Evolutionary conservation across 1,140 invertebrate species (phyloP).

Genomic region (Macrobrachium nipponense): DNA sequence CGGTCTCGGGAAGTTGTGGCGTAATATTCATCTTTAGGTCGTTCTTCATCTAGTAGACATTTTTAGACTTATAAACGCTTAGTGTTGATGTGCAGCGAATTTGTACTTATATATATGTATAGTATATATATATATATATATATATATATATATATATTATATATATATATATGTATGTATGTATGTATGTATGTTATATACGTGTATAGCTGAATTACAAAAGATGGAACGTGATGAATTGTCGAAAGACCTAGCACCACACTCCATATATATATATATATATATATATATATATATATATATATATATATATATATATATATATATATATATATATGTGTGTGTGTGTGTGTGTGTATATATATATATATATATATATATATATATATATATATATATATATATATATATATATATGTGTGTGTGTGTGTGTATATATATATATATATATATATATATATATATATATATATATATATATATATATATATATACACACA

Average conservation of each 20-base stretch:
- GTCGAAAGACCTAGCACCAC: no score
- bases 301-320: constrained; percentile 6
- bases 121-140: neutral
- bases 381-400: neutral
- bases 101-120: neutral
- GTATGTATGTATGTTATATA: neutral
- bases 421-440: neutral
- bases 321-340: neutral
- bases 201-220: neutral
- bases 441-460: neutral
- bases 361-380: no score
- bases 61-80: no score
- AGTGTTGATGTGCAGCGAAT: neutral
- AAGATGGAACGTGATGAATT: no score
- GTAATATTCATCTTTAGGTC: no score
- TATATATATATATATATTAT: constrained; percentile 33
- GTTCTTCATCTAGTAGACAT: no score
- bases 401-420: neutral
- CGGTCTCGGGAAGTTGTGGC: no score
- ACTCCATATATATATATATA: neutral
- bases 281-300: constrained; percentile 11
- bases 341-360: no score
- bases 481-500: neutral
- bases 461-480: neutral
- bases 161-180: constrained; percentile 27